Evolutionary conservation across 2,797 vertebrate genomes (phyloP), one percentile per base, ranked within the genome.

Genomic region (Gymnodraco acuticeps): DNA sequence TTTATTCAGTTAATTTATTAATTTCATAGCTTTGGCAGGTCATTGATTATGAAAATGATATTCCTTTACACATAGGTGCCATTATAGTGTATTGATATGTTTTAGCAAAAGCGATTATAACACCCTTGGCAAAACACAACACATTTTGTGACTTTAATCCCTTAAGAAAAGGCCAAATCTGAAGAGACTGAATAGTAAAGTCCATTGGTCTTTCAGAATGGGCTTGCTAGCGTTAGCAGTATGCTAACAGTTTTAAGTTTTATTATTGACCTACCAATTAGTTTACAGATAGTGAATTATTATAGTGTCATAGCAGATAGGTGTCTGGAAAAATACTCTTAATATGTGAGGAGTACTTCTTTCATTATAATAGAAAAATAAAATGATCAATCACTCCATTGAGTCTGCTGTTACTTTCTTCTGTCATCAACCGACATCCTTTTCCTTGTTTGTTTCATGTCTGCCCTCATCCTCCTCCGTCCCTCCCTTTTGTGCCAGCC

Each of bases 401-500:
- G 56, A 62, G 7, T 47, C 51, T 43, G 1, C 48, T 4, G 5
- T 64, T 52, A 43, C 17, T 61, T 42, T 60, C 42, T 73, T n/a
- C 19, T 41, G 19, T 46, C 61, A 46, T 58, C 31, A 15, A 48
- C 41, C 75, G 15, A 19, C 14, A 73, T 11, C 13, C 20, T 15
- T 60, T 42, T 46, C 17, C 59, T 50, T 63, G 68, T 59, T 52
- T 61, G 66, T 16, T 6, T 2, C 47, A 27, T 64, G 38, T 43
- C 61, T 42, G 31, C 46, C 23, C 3, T 69, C 46, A 10, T 64
- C 41, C 10, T 62, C 17, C 23, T 23, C 0, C 17, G 10, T 6
- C 56, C 53, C 63, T 63, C 5, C 68, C 74, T 59, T 23, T 27
- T 58, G 46, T 15, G 43, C 46, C 6, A 2, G 20, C 55, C 31